phyloP scores from a whole-genome alignment of 2,113 vertebrate species.

The Dermatemys mawii region DNA sequence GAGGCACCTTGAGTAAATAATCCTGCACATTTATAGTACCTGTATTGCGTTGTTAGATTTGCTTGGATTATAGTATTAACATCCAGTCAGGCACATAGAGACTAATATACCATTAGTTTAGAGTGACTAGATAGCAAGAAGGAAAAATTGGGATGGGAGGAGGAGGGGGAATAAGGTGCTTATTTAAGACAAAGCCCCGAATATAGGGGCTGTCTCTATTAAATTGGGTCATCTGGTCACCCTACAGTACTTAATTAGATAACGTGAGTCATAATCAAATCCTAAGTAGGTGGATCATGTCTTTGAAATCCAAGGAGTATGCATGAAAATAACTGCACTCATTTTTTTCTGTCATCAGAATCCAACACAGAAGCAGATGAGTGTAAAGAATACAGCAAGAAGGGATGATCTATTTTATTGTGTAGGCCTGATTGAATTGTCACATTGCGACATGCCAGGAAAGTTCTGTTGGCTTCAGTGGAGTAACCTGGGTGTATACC shows the following conservation, averaged over 20 bases:
- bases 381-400: neutral
- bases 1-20: neutral
- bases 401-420: neutral
- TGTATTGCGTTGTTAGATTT: neutral
- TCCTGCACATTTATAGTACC: conserved; percentile 12
- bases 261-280: fast-evolving
- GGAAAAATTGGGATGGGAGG: neutral
- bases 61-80: neutral
- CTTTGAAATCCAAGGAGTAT: neutral
- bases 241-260: neutral
- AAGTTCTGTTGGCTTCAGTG: neutral
- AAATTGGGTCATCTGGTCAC: neutral
- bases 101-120: neutral
- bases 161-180: neutral
- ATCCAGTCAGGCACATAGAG: conserved; percentile 4
- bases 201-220: neutral
- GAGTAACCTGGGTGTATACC: neutral
- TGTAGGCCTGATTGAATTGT: neutral
- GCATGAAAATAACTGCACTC: neutral
- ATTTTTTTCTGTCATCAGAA: neutral
- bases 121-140: neutral
- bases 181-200: neutral
- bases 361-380: neutral
- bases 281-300: neutral
- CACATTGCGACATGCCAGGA: neutral